Evolutionary conservation across 2,113 vertebrate genomes (phyloP).

Genomic region (Pagrus major): DNA sequence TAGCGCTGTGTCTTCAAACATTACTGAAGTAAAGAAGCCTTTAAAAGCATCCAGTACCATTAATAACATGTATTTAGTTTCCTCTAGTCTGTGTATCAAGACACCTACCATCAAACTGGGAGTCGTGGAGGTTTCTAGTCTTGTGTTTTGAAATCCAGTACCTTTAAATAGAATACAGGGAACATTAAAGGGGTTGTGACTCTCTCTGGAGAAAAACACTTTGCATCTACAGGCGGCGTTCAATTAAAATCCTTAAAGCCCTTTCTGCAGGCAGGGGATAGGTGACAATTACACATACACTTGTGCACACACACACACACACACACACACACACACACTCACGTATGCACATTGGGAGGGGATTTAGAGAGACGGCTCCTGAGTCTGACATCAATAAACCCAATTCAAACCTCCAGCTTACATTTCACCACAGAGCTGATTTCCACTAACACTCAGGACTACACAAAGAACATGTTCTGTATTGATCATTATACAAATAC

Average conservation of each 20-base stretch:
- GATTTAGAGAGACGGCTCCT: constrained; percentile 35
- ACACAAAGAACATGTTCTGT: constrained; percentile 27
- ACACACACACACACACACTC: constrained; percentile 9
- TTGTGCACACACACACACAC: constrained; percentile 9
- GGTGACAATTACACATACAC: constrained; percentile 39
- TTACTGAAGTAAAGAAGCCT: constrained; percentile 6
- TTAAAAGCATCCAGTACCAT: constrained; percentile 1
- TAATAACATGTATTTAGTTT: constrained; percentile 8
- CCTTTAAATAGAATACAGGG: constrained; percentile 53
- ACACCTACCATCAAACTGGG: constrained; percentile 13
- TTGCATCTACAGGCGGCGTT: constrained; percentile 56
- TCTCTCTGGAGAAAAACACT: constrained; percentile 63
- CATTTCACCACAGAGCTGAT: constrained; percentile 31
- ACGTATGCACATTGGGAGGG: constrained; percentile 27
- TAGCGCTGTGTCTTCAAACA: background rate
- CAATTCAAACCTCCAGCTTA: constrained; percentile 54
- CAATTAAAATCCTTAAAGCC: constrained; percentile 68
- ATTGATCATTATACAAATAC: constrained; percentile 50
- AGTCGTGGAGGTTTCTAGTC: constrained; percentile 3
- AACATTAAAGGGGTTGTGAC: constrained; percentile 49
- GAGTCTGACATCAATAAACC: constrained; percentile 61
- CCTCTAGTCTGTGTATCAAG: constrained; percentile 2
- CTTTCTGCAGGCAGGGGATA: constrained; percentile 38
- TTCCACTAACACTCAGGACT: constrained; percentile 26
- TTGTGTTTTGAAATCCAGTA: constrained; percentile 27